phyloP scores from a whole-genome alignment of 2,113 vertebrate genomes.

The Eulacestoma nigropectus region DNA sequence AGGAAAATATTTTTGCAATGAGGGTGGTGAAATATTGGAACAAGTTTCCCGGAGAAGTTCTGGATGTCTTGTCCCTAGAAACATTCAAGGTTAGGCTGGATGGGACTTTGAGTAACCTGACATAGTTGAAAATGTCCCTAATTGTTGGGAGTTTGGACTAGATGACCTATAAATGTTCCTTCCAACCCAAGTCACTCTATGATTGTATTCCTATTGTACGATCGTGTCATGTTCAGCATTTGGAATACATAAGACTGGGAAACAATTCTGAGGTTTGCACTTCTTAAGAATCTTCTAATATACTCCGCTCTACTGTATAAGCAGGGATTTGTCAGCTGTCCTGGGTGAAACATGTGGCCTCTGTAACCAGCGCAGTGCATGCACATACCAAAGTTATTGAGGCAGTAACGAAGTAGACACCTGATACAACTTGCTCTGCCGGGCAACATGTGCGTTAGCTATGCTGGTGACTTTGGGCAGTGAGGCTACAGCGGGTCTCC shows the following conservation, averaged over 20 bases:
- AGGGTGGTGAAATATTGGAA: neutral
- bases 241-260: neutral
- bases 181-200: neutral
- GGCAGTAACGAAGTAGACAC: neutral
- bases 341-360: neutral
- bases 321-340: neutral
- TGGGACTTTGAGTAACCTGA: rapidly evolving
- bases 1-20: rapidly evolving
- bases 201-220: neutral
- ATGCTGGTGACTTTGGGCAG: neutral
- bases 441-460: neutral
- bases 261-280: neutral
- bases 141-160: rapidly evolving
- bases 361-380: neutral
- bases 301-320: neutral
- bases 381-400: neutral
- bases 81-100: neutral
- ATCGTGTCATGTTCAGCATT: neutral
- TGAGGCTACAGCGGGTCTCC: neutral
- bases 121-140: neutral
- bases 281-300: neutral
- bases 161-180: neutral
- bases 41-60: neutral
- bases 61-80: neutral
- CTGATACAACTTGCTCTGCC: neutral